Evolutionary conservation across 2,888 invertebrate genomes (phyloP).

Genomic region (Germaria angustata): DNA sequence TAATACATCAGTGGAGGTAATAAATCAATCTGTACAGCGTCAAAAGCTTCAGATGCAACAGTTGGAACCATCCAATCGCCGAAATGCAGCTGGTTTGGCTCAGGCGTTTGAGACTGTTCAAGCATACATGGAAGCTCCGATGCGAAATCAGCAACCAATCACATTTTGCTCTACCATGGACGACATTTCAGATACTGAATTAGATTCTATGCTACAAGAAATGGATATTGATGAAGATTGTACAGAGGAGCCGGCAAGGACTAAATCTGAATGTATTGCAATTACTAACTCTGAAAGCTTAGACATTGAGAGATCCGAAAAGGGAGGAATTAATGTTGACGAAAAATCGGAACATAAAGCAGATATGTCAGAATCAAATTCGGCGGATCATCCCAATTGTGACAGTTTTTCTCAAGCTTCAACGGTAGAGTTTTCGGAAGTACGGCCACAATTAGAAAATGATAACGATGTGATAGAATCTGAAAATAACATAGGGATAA

Average conservation of each 20-base stretch:
- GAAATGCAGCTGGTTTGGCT: conserved; percentile 21
- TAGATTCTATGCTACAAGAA: conserved; percentile 80
- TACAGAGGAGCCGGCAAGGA: conserved; percentile 11
- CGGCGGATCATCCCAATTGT: conserved; percentile 75
- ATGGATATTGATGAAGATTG: conserved; percentile 76
- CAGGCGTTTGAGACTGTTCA: conserved; percentile 45
- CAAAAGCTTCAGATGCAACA: not conserved
- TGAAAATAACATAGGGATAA: conserved; percentile 49
- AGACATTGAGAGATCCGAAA: not conserved
- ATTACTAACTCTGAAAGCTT: not conserved
- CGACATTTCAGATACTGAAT: conserved; percentile 80
- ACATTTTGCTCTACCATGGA: conserved; percentile 80
- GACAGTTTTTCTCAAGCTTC: conserved; percentile 80
- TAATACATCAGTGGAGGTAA: conserved; percentile 47
- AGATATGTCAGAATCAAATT: conserved; percentile 38
- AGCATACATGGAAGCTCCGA: not conserved
- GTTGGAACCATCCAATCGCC: not conserved
- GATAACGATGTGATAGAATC: conserved; percentile 36
- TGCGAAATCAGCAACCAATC: conserved; percentile 71
- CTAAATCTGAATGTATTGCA: conserved; percentile 12
- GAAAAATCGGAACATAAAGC: conserved; percentile 68
- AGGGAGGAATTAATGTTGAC: not conserved
- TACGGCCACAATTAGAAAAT: conserved; percentile 64
- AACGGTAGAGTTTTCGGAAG: conserved; percentile 79
- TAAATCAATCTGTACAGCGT: conserved; percentile 37